Conservation (phyloP, 2,888 invertebrate species). For the Palloptera scutellata region DNA sequence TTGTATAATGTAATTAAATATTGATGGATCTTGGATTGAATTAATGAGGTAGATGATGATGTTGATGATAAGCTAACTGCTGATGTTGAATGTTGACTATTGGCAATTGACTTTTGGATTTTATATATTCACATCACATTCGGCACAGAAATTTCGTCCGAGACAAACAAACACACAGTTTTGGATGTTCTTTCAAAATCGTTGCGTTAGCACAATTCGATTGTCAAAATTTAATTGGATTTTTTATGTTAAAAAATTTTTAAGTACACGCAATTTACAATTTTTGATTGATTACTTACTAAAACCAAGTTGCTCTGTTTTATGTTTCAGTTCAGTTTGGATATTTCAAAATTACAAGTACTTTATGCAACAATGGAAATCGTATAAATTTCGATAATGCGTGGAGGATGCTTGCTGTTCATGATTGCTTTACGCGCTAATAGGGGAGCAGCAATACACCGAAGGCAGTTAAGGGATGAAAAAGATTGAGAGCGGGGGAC, state of each 20-base stretch:
- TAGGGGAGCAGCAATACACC: no score
- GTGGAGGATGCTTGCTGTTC: no score
- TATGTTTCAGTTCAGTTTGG: no score
- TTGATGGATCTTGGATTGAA: neutral
- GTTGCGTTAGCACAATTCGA: constrained; percentile 19
- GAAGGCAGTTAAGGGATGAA: no score
- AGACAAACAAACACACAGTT: constrained; percentile 25
- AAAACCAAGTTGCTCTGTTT: neutral
- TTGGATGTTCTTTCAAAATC: constrained; percentile 23
- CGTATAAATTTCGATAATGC: no score
- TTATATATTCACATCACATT: constrained; percentile 29
- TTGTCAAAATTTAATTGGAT: constrained; percentile 25
- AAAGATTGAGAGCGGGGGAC: no score
- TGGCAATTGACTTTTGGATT: constrained; percentile 12
- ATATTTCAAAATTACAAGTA: no score
- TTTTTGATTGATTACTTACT: constrained; percentile 9
- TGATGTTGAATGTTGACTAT: neutral
- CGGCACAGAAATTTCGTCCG: constrained; percentile 32
- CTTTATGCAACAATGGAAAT: no score
- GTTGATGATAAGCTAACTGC: neutral
- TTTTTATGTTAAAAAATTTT: constrained; percentile 20
- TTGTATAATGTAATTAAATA: neutral
- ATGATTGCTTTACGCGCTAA: no score
- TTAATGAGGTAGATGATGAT: neutral
- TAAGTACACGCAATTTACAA: constrained; percentile 18